phyloP scores from a whole-genome alignment of 1,140 invertebrate species.

The Pogonognathellus flavescens region DNA sequence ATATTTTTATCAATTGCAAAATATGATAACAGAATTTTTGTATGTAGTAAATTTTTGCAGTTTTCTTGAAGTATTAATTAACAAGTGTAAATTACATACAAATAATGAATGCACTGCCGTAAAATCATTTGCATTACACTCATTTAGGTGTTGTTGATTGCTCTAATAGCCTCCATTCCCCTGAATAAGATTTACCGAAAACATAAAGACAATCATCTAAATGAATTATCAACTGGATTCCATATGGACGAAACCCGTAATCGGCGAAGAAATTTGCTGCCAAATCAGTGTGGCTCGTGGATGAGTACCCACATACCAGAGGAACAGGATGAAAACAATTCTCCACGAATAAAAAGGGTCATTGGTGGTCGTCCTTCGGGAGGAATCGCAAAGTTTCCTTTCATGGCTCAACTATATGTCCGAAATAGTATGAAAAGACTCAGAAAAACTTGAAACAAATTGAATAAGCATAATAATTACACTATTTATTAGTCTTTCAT shows the following conservation, averaged over 20 bases:
- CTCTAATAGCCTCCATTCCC: neutral
- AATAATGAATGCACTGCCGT: neutral
- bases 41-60: too few species aligned
- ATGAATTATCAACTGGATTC: neutral
- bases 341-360: neutral
- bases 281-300: neutral
- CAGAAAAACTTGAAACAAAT: too few species aligned
- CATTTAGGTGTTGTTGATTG: too few species aligned
- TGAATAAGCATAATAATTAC: neutral
- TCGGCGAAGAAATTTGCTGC: neutral
- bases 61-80: too few species aligned
- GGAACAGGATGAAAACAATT: neutral
- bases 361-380: slow-evolving; percentile 10
- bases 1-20: too few species aligned
- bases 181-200: neutral
- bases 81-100: neutral
- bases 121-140: neutral
- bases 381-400: neutral
- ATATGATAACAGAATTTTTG: too few species aligned
- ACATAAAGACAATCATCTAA: neutral
- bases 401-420: slow-evolving; percentile 18
- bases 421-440: slow-evolving; percentile 5
- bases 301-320: neutral
- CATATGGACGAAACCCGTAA: neutral
- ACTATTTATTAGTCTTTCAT: too few species aligned